These are phyloP conservation scores for Lottia scabra DNA, from an alignment of 2,888 invertebrate genomes.

Conservation along the genomic window DNA sequence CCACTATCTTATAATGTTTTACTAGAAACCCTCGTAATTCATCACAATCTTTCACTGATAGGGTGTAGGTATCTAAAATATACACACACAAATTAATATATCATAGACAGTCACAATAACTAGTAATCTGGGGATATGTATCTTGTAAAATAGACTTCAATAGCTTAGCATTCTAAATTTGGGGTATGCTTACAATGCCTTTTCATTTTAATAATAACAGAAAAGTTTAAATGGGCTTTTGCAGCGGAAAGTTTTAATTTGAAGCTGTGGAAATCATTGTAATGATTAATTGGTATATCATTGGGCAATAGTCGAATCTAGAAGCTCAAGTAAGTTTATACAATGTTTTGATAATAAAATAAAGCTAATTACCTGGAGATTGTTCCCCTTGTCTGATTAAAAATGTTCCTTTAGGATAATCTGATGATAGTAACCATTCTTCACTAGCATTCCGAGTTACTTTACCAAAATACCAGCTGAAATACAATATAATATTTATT, in stretches of 20 bases:
- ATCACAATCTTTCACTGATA: conserved; percentile 61
- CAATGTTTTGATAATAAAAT: neutral
- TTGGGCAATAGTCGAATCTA: too few species aligned
- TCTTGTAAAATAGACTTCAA: too few species aligned
- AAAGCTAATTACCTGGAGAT: conserved; percentile 49
- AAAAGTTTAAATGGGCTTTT: too few species aligned
- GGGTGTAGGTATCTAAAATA: conserved; percentile 56
- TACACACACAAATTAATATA: neutral
- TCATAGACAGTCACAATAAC: too few species aligned
- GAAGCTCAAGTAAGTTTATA: too few species aligned
- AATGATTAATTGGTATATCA: too few species aligned
- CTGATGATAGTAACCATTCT: conserved; percentile 59
- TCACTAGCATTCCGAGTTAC: conserved; percentile 62
- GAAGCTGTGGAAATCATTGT: too few species aligned
- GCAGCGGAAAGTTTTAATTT: too few species aligned
- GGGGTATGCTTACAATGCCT: too few species aligned
- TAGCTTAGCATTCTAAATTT: too few species aligned
- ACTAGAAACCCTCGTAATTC: conserved; percentile 58
- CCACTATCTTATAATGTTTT: conserved; percentile 60
- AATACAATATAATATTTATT: conserved; percentile 20
- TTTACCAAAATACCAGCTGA: conserved; percentile 64
- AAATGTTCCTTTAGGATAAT: conserved; percentile 59
- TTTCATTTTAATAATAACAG: too few species aligned
- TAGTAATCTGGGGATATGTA: too few species aligned
- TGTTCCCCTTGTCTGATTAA: conserved; percentile 59